Percentiles rank a stretch among this genome's conserved stretches.
phyloP scores from a whole-genome alignment of 2,888 invertebrate species.

The Microctonus brassicae region DNA sequence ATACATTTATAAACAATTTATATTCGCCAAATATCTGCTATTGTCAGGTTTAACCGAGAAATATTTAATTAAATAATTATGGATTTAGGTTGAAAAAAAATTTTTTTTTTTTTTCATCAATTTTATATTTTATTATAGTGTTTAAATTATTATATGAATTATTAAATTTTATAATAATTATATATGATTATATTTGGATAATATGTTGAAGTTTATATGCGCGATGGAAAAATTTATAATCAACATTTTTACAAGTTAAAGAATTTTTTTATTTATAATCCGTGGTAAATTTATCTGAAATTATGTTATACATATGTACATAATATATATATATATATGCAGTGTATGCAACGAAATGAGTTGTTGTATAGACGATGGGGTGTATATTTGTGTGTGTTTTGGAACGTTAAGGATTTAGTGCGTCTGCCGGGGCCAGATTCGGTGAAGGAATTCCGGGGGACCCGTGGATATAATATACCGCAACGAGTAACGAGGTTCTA shows the following conservation, averaged over 20 bases:
- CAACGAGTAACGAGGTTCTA: constrained; percentile 8
- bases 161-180: no score
- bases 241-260: not conserved
- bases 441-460: constrained; percentile 39
- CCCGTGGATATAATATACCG: constrained; percentile 40
- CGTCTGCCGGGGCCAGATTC: constrained; percentile 38
- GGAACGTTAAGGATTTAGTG: constrained; percentile 33
- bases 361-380: not conserved
- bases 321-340: not conserved
- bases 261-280: constrained; percentile 24
- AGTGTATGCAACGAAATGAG: constrained; percentile 2
- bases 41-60: no score
- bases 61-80: not conserved
- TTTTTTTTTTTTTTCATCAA: not conserved
- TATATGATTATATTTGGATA: no score
- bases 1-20: not conserved
- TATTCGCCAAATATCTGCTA: no score
- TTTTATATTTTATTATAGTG: not conserved
- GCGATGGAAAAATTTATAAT: not conserved
- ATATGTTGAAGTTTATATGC: no score
- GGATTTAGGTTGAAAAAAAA: not conserved
- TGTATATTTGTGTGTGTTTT: not conserved
- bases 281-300: no score
- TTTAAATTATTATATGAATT: not conserved
- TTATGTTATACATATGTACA: not conserved